phyloP scores from a whole-genome alignment of 2,113 vertebrate species.

The Osmerus mordax region DNA sequence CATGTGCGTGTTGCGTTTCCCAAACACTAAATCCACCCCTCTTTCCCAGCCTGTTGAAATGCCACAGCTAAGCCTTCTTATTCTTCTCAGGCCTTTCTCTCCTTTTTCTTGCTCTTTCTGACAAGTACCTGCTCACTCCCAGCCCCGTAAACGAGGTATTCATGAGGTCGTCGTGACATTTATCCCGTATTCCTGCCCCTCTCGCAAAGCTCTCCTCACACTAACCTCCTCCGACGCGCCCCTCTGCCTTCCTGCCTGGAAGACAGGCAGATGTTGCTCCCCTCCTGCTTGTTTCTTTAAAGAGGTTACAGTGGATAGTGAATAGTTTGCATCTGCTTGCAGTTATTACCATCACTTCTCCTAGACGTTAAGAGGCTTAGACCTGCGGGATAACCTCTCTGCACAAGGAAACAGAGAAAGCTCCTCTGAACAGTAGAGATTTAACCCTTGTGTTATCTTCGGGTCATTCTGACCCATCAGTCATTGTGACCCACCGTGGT shows the following conservation, averaged over 20 bases:
- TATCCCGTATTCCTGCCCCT: slow-evolving; percentile 37
- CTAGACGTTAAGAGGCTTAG: too few species aligned
- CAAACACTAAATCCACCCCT: slow-evolving; percentile 3
- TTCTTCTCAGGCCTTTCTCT: not conserved
- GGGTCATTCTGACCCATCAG: too few species aligned
- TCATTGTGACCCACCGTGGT: too few species aligned
- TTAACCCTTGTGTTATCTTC: too few species aligned
- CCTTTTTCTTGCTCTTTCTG: slow-evolving; percentile 21
- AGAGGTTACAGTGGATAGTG: too few species aligned
- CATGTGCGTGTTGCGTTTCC: too few species aligned
- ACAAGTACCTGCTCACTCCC: slow-evolving; percentile 26
- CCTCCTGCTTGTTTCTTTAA: too few species aligned
- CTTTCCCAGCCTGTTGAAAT: not conserved
- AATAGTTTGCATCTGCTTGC: too few species aligned
- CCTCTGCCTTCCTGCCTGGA: slow-evolving; percentile 28
- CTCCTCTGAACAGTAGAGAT: too few species aligned
- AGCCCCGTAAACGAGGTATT: slow-evolving; percentile 27
- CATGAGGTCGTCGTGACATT: slow-evolving; percentile 36
- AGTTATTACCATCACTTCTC: too few species aligned
- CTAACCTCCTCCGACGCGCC: slow-evolving; percentile 16
- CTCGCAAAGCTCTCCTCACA: slow-evolving; percentile 44
- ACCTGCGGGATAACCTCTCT: too few species aligned
- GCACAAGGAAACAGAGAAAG: too few species aligned
- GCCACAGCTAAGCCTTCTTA: not conserved
- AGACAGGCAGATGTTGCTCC: slow-evolving; percentile 19